Conservation (phyloP, 1,140 invertebrate genomes). For the Drosophila repleta region DNA sequence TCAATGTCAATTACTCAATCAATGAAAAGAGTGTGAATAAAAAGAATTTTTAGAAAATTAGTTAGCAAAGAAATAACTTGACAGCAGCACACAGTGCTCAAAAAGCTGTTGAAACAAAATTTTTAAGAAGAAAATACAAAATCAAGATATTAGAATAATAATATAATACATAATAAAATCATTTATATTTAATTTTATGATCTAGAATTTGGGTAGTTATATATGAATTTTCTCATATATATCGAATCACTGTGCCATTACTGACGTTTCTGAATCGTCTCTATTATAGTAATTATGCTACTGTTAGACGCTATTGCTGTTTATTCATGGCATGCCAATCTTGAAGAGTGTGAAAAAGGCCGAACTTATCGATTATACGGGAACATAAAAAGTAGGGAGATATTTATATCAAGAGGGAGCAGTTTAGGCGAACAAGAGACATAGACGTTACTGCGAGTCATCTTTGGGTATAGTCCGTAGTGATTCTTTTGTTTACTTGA, state of each 20-base stretch:
- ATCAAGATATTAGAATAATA: background rate
- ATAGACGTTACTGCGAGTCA: conserved; percentile 22
- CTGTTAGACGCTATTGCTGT: conserved; percentile 34
- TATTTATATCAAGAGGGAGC: background rate
- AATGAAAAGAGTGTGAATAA: conserved; percentile 31
- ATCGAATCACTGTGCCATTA: background rate
- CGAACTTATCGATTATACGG: conserved; percentile 18
- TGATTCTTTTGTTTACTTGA: background rate
- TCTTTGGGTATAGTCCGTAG: conserved; percentile 15
- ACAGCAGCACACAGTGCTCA: background rate
- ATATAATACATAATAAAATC: too few species aligned
- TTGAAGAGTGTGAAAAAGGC: conserved; percentile 40
- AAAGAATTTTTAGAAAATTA: background rate
- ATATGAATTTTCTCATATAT: too few species aligned
- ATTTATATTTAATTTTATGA: too few species aligned
- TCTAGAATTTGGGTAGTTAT: too few species aligned
- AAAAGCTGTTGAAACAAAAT: background rate
- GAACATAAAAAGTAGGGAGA: conserved; percentile 7
- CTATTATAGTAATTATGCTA: conserved; percentile 65
- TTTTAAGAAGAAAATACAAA: background rate
- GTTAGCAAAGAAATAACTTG: background rate
- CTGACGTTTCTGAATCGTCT: conserved; percentile 4
- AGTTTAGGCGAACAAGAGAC: too few species aligned
- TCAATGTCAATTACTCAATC: conserved; percentile 68
- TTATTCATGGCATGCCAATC: conserved; percentile 18